Evolutionary conservation across 30 jellyfish, hydroid and myxozoan species (phyloP).

Genomic region (Kudoa iwatai): DNA sequence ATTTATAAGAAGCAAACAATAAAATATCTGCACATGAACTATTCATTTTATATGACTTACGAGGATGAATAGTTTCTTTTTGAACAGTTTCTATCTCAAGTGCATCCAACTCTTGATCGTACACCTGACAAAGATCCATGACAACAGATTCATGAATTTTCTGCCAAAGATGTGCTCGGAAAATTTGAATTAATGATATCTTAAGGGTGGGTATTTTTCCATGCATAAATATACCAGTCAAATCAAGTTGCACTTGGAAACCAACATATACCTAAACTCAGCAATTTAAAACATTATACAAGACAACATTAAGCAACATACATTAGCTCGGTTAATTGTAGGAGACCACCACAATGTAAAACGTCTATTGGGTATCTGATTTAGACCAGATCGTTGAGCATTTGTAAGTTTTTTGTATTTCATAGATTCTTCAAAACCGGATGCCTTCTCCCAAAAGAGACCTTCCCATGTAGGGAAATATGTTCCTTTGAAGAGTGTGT

Average conservation of each 20-base stretch:
- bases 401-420: slow-evolving; percentile 73
- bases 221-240: slow-evolving; percentile 95
- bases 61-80: slow-evolving; percentile 87
- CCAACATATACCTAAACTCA: slow-evolving; percentile 70
- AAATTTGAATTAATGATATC: slow-evolving; percentile 69
- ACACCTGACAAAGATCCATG: slow-evolving; percentile 95
- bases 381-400: slow-evolving; percentile 91
- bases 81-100: slow-evolving; percentile 89
- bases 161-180: slow-evolving; percentile 99
- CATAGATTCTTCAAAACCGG: slow-evolving; percentile 97
- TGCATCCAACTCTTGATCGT: slow-evolving; percentile 90
- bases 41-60: slow-evolving; percentile 93
- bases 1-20: slow-evolving; percentile 85
- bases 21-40: slow-evolving; percentile 94
- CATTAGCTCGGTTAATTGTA: slow-evolving; percentile 87
- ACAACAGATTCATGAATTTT: slow-evolving; percentile 90
- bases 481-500: slow-evolving; percentile 82
- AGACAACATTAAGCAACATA: slow-evolving; percentile 2
- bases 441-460: slow-evolving; percentile 95
- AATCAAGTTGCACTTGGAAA: slow-evolving; percentile 91
- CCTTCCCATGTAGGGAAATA: slow-evolving; percentile 99
- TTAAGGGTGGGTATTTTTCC: slow-evolving; percentile 88
- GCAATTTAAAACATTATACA: background rate
- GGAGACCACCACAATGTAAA: slow-evolving; percentile 99
- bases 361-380: slow-evolving; percentile 86